These are phyloP conservation scores for Acronicta psi DNA, from an alignment of 2,888 invertebrate genomes.

Conservation along the genomic window DNA sequence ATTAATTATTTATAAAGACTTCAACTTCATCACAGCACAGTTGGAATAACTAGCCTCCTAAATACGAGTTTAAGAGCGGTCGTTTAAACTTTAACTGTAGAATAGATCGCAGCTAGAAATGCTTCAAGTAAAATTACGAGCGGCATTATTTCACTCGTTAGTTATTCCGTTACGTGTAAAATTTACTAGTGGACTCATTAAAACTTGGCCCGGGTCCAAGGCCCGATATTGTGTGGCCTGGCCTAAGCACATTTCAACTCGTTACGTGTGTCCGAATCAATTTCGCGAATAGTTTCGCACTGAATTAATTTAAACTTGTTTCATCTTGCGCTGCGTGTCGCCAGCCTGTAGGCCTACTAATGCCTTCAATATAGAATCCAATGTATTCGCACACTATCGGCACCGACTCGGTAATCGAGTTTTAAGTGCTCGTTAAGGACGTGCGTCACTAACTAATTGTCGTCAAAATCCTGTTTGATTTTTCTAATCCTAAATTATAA, in stretches of 20 bases:
- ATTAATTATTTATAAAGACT: not conserved
- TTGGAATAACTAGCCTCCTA: slow-evolving; percentile 20
- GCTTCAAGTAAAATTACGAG: slow-evolving; percentile 43
- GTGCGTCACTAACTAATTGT: too few relatives aligned
- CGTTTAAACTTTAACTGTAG: slow-evolving; percentile 29
- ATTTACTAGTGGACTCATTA: slow-evolving; percentile 78
- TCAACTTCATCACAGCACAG: slow-evolving; percentile 7
- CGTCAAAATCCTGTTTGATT: too few relatives aligned
- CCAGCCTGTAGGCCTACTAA: not conserved
- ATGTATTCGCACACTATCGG: not conserved
- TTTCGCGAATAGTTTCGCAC: slow-evolving; percentile 58
- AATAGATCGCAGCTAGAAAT: slow-evolving; percentile 27
- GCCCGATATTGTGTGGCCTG: slow-evolving; percentile 58
- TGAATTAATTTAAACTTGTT: slow-evolving; percentile 63
- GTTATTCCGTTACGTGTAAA: slow-evolving; percentile 78
- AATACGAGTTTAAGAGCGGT: slow-evolving; percentile 15
- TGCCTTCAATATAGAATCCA: not conserved
- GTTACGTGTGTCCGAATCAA: slow-evolving; percentile 67
- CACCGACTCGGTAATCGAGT: too few relatives aligned
- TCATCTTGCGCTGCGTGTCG: slow-evolving; percentile 17
- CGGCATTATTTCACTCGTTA: slow-evolving; percentile 67
- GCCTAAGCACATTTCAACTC: slow-evolving; percentile 68
- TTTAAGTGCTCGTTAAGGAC: too few relatives aligned
- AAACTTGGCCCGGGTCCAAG: slow-evolving; percentile 75
- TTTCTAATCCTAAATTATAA: too few relatives aligned